Evolutionary conservation across 2,888 invertebrate species (phyloP).

Genomic region (Aleiodes leptofemur): DNA sequence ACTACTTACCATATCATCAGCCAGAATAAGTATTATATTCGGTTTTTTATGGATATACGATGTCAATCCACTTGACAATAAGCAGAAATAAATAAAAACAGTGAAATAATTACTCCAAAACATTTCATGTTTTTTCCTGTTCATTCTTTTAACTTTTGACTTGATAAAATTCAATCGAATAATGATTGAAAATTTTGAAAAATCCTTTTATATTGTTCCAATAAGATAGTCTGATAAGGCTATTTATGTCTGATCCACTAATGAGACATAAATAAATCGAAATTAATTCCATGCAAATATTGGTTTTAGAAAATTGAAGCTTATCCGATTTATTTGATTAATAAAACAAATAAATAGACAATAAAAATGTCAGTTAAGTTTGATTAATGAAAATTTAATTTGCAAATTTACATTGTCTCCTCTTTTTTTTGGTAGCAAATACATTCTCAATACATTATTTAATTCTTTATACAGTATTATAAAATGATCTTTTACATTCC

Average conservation of each 20-base stretch:
- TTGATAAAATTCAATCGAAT: background rate
- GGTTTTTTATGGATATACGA: background rate
- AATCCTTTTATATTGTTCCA: background rate
- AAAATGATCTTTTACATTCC: conserved; percentile 27
- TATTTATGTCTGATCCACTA: too few species aligned
- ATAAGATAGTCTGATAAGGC: too few species aligned
- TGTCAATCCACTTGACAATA: background rate
- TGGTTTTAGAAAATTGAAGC: background rate
- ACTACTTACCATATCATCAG: conserved; percentile 21
- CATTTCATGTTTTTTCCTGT: background rate
- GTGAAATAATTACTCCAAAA: background rate
- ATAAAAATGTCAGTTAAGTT: background rate
- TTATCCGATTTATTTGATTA: background rate
- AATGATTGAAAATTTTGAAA: background rate
- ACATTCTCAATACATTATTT: conserved; percentile 20
- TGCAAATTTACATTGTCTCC: conserved; percentile 23
- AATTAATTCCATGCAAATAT: too few species aligned
- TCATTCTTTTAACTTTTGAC: background rate
- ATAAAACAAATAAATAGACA: conserved; percentile 13
- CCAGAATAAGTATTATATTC: conserved; percentile 9
- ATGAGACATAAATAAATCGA: too few species aligned
- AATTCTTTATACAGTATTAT: conserved; percentile 16
- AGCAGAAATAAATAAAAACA: background rate
- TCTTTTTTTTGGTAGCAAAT: conserved; percentile 11
- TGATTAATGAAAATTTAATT: conserved; percentile 28